These are phyloP conservation scores for Chitala chitala DNA, from an alignment of 2,113 vertebrate genomes.

Conservation along the genomic window DNA sequence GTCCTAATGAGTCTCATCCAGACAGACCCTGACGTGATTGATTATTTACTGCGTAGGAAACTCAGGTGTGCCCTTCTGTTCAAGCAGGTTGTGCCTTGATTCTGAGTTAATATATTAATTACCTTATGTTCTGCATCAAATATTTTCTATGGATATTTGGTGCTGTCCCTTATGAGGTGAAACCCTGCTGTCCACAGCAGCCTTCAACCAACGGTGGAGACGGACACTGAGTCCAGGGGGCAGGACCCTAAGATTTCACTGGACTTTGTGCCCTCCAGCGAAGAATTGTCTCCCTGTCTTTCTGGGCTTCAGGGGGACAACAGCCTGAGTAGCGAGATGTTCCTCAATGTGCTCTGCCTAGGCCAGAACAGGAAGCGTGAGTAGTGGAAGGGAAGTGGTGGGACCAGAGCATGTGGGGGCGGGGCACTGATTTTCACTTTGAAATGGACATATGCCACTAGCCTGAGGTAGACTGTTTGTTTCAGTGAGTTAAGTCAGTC, in stretches of 20 bases:
- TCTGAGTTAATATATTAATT: no score
- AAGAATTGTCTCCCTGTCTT: slow-evolving; percentile 53
- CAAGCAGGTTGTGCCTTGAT: no score
- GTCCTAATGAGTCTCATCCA: slow-evolving; percentile 83
- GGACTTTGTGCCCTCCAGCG: slow-evolving; percentile 60
- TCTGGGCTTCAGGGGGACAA: slow-evolving; percentile 33
- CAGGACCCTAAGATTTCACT: slow-evolving; percentile 54
- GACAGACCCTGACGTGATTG: slow-evolving; percentile 83
- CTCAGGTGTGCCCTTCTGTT: slow-evolving; percentile 65
- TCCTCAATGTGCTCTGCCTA: slow-evolving; percentile 60
- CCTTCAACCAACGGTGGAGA: slow-evolving; percentile 42
- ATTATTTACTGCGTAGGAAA: slow-evolving; percentile 81
- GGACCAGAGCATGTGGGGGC: no score
- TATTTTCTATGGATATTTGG: background rate
- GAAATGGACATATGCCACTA: no score
- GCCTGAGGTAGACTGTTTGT: no score
- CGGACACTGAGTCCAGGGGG: slow-evolving; percentile 33
- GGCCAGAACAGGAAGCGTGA: slow-evolving; percentile 55
- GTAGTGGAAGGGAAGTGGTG: background rate
- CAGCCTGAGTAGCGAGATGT: slow-evolving; percentile 59
- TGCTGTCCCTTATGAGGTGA: background rate
- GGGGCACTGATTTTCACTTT: no score
- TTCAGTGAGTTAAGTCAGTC: no score
- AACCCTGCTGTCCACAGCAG: slow-evolving; percentile 30
- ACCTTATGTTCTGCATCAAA: background rate